Base-by-base conservation (phyloP, 2,113 vertebrate species). In the Cyprinodon tularosa region DNA sequence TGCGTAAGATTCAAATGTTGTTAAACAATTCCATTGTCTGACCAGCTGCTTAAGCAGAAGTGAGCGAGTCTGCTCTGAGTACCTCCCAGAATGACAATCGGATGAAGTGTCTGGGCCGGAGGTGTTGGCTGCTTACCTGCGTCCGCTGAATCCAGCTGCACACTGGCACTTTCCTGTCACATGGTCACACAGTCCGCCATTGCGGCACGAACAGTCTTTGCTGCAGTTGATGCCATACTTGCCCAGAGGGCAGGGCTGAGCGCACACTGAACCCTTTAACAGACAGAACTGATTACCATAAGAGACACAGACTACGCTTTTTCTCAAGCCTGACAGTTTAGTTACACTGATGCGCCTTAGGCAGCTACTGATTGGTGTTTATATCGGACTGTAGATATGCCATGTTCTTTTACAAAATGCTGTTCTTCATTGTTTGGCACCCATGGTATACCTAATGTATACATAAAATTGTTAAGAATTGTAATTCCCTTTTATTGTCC, bases 221-320 rank as follows among this genome's bases (percentile, higher is more conserved):
- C 96, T 98, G 94, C 98, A 99, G 90, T 99, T 98, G 86, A 96
- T 95, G 71, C 98, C 95, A 36, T 96, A 97, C 0, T 96, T 98
- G 73, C 97, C 97, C n/a, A 96, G 86, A 70, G 95, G 95, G 83
- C 98, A 99, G 0, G 97, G 98, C 91, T 97, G 97, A 59, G 96
- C 97, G 90, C 98, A 99, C 44, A 99, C 98, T 15, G 95, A 95
- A 66, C 98, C 98, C 98, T 99, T 90, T 68, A 78, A 68, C 89
- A 90, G 71, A 69, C 12, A 42, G 57, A 86, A 37, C 14, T 39
- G 7, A 62, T 15, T 38, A 62, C 14, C 5, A 53, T 15, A 14
- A 15, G 57, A 84, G 61, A 61, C 22, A 36, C 37, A 71, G 1
- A 5, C 73, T 4, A 17, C 20, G 53, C 57, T 40, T 14, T n/a